Base-by-base conservation (phyloP, 2,113 vertebrate species). In the Rhizomys pruinosus region DNA sequence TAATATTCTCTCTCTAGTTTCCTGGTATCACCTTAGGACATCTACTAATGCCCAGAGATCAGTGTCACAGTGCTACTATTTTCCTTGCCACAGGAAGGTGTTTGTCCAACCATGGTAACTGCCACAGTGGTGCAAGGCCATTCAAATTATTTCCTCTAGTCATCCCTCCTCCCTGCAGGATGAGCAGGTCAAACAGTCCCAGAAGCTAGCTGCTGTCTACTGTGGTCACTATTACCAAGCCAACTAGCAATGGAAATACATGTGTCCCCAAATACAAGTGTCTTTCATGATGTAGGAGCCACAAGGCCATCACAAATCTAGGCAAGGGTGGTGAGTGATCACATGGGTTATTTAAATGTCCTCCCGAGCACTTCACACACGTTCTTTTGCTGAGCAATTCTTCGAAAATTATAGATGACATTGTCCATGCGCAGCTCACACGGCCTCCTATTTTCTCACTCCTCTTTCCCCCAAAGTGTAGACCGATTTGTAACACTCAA, bases 401-500 rank as follows among this genome's bases (percentile, higher is more conserved):
- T 91, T 96, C 2, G 64, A 96, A 97, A 98, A 97, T 97, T 97
- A 97, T 34, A 97, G 87, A 90, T 86, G 96, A 93, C 96, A 96
- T 92, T 81, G 97, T 93, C 93, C 87, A 72, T 91, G 89, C 96
- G 97, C 97, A 96, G 95, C 39, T 81, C 88, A 87, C 52, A 74
- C n/a, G 87, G 94, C 52, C 89, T 95, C 93, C 95, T 97, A 95
- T 87, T 95, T 86, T 94, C 97, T 91, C 87, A 11, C n/a, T 63
- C 39, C 42, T 44, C 88, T 69, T 7, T 32, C 78, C 87, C 89
- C 78, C 88, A 69, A 97, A 97, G 84, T 64, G 69, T 66, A 97
- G 96, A 37, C 88, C 52, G 86, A 97, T 98, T 98, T 98, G 97
- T 98, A 98, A 97, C 89, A 97, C 87, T 97, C 87, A 94, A 97